phyloP scores from a whole-genome alignment of 2,888 invertebrate species.

The Cataglyphis albicans region DNA sequence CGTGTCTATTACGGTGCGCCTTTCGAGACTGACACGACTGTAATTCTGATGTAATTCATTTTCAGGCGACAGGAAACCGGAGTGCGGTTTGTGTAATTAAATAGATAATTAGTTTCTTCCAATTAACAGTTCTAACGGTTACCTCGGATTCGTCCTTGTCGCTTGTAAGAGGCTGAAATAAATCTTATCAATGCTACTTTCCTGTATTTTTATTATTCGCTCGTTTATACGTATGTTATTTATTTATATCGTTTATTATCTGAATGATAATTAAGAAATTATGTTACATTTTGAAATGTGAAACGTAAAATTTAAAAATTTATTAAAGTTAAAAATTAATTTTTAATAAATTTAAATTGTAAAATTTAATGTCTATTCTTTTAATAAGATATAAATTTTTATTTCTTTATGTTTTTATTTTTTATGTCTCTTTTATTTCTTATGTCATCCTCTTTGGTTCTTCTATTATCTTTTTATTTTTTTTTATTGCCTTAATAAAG shows the following conservation, averaged over 20 bases:
- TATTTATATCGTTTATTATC: not conserved
- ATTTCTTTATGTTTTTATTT: not conserved
- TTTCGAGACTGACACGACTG: not conserved
- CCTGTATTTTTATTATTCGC: not conserved
- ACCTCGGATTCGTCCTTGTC: not conserved
- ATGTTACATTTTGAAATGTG: not conserved
- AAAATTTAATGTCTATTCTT: not conserved
- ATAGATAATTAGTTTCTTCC: slow-evolving; percentile 16
- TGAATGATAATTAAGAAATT: not conserved
- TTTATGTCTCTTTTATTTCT: too few species aligned
- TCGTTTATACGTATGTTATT: not conserved
- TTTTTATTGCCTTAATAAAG: not conserved
- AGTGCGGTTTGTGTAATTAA: slow-evolving; percentile 28
- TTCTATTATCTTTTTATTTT: not conserved
- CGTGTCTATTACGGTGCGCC: slow-evolving; percentile 37
- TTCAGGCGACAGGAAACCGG: slow-evolving; percentile 23
- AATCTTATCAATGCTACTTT: not conserved
- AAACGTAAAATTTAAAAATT: not conserved
- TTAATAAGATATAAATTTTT: not conserved
- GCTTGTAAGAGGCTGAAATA: not conserved
- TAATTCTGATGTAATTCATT: slow-evolving; percentile 37
- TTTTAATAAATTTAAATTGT: too few species aligned
- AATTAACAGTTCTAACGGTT: slow-evolving; percentile 35
- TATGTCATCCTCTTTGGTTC: not conserved
- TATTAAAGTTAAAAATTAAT: too few species aligned